Percentiles rank a stretch among this genome's conserved stretches.
Conservation (phyloP, 2,888 invertebrate genomes). For the Lepas anatifera region DNA sequence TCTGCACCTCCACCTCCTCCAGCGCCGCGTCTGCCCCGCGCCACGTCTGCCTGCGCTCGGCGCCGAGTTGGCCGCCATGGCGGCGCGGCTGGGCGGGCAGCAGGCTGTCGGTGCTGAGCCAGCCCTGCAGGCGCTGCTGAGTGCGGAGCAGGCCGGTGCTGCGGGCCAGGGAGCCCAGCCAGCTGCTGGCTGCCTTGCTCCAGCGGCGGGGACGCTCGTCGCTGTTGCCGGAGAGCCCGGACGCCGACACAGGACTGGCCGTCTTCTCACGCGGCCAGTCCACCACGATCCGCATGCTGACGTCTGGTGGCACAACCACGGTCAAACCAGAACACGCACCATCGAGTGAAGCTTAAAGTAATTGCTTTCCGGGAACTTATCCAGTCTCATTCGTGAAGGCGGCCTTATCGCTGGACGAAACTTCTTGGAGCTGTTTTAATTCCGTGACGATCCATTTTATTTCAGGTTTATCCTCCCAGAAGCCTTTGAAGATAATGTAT, state of each 20-base stretch:
- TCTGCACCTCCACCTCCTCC: not conserved
- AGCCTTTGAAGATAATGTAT: too few relatives aligned
- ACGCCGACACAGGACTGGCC: not conserved
- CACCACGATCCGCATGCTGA: not conserved
- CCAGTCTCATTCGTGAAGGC: too few relatives aligned
- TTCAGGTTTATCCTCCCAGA: too few relatives aligned
- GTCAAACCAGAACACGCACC: too few relatives aligned
- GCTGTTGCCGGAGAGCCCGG: not conserved
- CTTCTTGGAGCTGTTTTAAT: too few relatives aligned
- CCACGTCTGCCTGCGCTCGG: too few relatives aligned
- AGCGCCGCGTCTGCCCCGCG: not conserved
- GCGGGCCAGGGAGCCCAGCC: not conserved
- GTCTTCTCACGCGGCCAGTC: not conserved
- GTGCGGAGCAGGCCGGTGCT: not conserved
- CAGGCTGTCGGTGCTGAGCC: conserved; percentile 5
- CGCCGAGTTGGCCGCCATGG: not conserved
- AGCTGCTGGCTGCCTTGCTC: not conserved
- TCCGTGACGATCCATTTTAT: too few relatives aligned
- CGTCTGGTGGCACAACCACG: too few relatives aligned
- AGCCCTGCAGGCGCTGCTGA: not conserved
- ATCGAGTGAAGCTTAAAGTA: too few relatives aligned
- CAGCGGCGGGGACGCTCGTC: not conserved
- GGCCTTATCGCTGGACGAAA: too few relatives aligned
- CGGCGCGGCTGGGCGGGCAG: too few relatives aligned
- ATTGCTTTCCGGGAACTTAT: too few relatives aligned